phyloP scores from a whole-genome alignment of 2,797 vertebrate genomes.

The Coregonus sp. region DNA sequence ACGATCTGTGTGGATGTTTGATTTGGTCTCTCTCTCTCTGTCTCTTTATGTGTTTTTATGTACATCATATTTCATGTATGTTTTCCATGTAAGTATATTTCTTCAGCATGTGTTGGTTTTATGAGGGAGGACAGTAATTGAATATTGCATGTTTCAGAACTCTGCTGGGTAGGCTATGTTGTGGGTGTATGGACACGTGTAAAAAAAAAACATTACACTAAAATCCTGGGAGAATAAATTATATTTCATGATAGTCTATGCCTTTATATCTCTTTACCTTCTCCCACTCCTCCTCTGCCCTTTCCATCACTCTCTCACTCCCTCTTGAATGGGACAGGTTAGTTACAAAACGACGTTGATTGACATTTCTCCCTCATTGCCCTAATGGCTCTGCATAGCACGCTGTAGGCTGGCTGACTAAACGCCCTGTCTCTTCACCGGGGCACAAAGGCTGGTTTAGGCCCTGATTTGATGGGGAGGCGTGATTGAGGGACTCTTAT shows the following conservation, averaged over 20 bases:
- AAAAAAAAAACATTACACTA: slow-evolving; percentile 27
- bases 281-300: no score
- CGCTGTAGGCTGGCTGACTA: slow-evolving; percentile 5
- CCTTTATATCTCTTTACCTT: neutral
- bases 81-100: neutral
- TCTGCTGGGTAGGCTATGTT: neutral
- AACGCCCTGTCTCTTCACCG: slow-evolving; percentile 20
- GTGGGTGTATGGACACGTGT: slow-evolving; percentile 16
- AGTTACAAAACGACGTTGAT: neutral
- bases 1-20: neutral
- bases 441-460: slow-evolving; percentile 33
- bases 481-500: slow-evolving; percentile 32
- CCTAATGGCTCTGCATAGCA: neutral
- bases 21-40: neutral
- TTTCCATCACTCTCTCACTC: no score
- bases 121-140: neutral
- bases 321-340: neutral
- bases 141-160: neutral
- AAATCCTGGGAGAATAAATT: no score
- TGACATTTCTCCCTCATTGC: neutral
- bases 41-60: neutral
- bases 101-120: neutral
- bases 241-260: no score
- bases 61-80: neutral
- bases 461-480: slow-evolving; percentile 39